Percentiles rank a stretch among this genome's conserved stretches.
phyloP scores from a whole-genome alignment of 2,888 invertebrate species.

The Drosophila melanosoma region DNA sequence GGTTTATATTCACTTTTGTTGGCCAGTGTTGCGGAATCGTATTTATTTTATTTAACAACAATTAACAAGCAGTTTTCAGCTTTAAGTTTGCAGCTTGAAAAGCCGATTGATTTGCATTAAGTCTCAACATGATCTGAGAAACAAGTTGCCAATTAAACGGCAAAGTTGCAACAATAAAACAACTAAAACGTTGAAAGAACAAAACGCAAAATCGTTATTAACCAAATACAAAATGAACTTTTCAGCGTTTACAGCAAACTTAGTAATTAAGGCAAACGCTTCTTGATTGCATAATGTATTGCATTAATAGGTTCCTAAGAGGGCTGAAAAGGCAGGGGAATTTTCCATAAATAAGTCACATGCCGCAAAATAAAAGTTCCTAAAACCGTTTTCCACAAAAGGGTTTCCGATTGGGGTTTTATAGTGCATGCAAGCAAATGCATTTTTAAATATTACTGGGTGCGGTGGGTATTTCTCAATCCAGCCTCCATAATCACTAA shows the following conservation, averaged over 20 bases:
- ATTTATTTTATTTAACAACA: constrained; percentile 54
- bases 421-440: neutral
- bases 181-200: neutral
- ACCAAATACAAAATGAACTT: constrained; percentile 32
- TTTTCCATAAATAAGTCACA: constrained; percentile 19
- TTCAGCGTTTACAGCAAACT: constrained; percentile 17
- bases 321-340: neutral
- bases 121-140: constrained; percentile 54
- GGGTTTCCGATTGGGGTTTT: constrained; percentile 11
- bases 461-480: constrained; percentile 40
- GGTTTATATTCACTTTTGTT: constrained; percentile 8
- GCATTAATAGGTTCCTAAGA: constrained; percentile 21
- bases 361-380: neutral
- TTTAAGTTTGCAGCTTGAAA: constrained; percentile 24
- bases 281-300: constrained; percentile 31
- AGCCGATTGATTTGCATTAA: constrained; percentile 58
- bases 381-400: constrained; percentile 29
- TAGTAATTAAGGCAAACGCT: constrained; percentile 48
- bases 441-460: neutral
- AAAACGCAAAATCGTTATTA: constrained; percentile 14
- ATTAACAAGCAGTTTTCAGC: constrained; percentile 53
- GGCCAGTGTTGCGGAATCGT: constrained; percentile 38
- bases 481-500: constrained; percentile 39
- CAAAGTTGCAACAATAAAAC: constrained; percentile 37
- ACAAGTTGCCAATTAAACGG: constrained; percentile 54